Evolutionary conservation across 2,888 invertebrate species (phyloP).

Genomic region (Teinopalpus imperialis): DNA sequence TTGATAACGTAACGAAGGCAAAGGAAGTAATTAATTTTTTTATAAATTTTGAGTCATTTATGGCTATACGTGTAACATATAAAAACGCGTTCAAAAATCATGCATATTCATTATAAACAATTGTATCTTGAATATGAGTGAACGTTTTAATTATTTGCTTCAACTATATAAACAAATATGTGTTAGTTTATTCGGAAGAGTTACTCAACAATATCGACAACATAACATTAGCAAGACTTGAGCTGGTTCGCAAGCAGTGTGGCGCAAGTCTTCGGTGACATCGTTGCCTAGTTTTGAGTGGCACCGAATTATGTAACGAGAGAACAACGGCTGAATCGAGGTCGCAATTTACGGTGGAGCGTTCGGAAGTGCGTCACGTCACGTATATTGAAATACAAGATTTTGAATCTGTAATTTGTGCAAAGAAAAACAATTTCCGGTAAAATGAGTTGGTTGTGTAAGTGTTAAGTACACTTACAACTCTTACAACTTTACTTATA

Average conservation of each 20-base stretch:
- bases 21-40: too few relatives aligned
- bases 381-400: conserved; percentile 43
- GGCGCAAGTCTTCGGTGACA: conserved; percentile 80
- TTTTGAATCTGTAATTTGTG: conserved; percentile 26
- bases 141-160: too few relatives aligned
- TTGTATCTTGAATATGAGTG: too few relatives aligned
- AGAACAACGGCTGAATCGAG: conserved; percentile 75
- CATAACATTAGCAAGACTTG: conserved; percentile 34
- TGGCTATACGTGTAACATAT: too few relatives aligned
- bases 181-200: conserved; percentile 26
- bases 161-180: conserved; percentile 3
- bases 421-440: not conserved
- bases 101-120: too few relatives aligned
- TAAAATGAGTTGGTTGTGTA: too few relatives aligned
- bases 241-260: conserved; percentile 48
- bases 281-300: conserved; percentile 78
- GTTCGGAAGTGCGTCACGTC: conserved; percentile 53
- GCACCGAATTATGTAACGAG: conserved; percentile 74
- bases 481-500: too few relatives aligned
- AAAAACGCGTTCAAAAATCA: too few relatives aligned
- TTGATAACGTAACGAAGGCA: too few relatives aligned
- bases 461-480: too few relatives aligned
- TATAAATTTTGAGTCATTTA: too few relatives aligned
- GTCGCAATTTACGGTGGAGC: conserved; percentile 55
- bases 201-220: conserved; percentile 33